These are phyloP conservation scores for Seriola rivoliana DNA, from an alignment of 2,113 vertebrate species.

Conservation along the genomic window DNA sequence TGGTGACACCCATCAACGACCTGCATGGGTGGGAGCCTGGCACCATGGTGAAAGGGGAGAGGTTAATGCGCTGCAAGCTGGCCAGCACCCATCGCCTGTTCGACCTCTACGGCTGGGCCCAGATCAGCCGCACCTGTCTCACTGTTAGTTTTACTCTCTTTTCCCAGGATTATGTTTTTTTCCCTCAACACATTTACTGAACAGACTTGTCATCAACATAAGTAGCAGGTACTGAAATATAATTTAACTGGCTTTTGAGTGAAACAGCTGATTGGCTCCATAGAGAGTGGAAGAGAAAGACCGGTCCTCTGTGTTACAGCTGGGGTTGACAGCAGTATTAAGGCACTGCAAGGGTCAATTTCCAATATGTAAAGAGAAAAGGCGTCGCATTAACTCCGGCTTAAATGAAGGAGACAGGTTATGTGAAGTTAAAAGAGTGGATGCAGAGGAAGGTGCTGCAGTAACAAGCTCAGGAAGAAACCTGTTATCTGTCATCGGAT, in stretches of 20 bases:
- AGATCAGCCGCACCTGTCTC: constrained; percentile 89
- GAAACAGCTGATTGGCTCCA: neutral
- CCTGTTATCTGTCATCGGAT: neutral
- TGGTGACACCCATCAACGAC: constrained; percentile 95
- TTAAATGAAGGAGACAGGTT: neutral
- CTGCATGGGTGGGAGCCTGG: constrained; percentile 88
- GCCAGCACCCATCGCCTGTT: constrained; percentile 93
- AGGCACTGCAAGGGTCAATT: neutral
- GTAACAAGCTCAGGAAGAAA: neutral
- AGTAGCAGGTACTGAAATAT: neutral
- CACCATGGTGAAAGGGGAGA: constrained; percentile 93
- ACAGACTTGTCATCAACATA: neutral
- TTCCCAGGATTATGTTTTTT: neutral
- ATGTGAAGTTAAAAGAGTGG: neutral
- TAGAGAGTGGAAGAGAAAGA: neutral
- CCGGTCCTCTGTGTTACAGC: no score
- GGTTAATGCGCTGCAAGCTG: constrained; percentile 95
- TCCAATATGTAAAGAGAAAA: neutral
- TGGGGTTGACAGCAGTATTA: neutral
- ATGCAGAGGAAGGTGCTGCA: neutral
- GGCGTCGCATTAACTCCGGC: no score
- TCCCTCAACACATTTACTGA: neutral
- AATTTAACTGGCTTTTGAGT: no score
- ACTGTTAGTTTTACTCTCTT: constrained; percentile 84
- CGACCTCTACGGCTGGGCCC: constrained; percentile 96